Evolutionary conservation across 2,888 invertebrate species (phyloP).

Genomic region (Crioceris asparagi): DNA sequence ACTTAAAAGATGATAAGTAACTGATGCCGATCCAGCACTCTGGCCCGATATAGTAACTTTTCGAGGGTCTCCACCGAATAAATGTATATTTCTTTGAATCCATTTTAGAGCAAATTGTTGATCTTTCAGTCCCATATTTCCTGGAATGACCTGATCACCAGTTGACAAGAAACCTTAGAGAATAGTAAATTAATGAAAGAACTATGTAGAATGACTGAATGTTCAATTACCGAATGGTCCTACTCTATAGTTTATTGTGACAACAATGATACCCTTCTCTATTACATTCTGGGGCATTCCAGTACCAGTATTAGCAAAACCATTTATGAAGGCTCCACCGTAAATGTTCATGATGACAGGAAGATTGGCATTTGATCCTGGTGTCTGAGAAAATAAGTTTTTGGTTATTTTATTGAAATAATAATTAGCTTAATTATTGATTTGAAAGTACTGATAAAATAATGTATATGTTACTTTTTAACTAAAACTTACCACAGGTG

Average conservation of each 20-base stretch:
- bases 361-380: conserved; percentile 12
- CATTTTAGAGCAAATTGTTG: conserved; percentile 13
- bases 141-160: conserved; percentile 15
- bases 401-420: too few relatives aligned
- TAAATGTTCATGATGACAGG: conserved; percentile 24
- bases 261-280: conserved; percentile 20
- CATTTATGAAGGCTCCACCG: conserved; percentile 21
- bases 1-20: conserved; percentile 13
- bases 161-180: conserved; percentile 21
- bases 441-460: too few relatives aligned
- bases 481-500: too few relatives aligned
- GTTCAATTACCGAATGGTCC: conserved; percentile 25
- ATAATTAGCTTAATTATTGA: too few relatives aligned
- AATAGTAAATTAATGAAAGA: too few relatives aligned
- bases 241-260: conserved; percentile 21
- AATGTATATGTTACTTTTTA: too few relatives aligned
- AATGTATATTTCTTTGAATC: conserved; percentile 11
- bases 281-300: conserved; percentile 19
- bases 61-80: conserved; percentile 12
- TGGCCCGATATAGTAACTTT: conserved; percentile 14
- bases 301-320: conserved; percentile 11
- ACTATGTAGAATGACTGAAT: too few relatives aligned
- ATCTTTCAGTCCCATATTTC: conserved; percentile 17
- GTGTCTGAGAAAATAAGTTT: conserved; percentile 12
- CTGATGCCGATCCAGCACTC: conserved; percentile 14